Conservation (phyloP, 30 jellyfish, hydroid and myxozoan genomes). For the Hydra vulgaris region DNA sequence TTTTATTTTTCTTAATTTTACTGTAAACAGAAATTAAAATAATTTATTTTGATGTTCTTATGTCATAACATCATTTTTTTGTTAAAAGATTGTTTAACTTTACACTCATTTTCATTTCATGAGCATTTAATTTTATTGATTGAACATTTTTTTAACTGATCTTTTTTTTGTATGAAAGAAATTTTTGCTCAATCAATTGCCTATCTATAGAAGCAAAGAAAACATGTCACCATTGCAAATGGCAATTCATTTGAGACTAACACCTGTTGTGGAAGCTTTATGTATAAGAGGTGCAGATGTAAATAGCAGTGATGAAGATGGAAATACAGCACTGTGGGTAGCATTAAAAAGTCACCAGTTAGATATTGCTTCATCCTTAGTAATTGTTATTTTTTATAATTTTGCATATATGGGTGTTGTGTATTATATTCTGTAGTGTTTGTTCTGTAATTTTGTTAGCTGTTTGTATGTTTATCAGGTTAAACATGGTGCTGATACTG, state of each 20-base stretch:
- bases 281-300: slow-evolving; percentile 85
- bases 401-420: too few relatives aligned
- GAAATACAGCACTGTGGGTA: slow-evolving; percentile 76
- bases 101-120: too few relatives aligned
- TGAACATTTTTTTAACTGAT: not conserved
- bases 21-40: too few relatives aligned
- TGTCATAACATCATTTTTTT: too few relatives aligned
- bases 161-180: too few relatives aligned
- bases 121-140: too few relatives aligned
- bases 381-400: slow-evolving; percentile 4
- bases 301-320: slow-evolving; percentile 57
- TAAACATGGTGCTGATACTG: slow-evolving; percentile 74
- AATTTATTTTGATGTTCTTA: too few relatives aligned
- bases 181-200: not conserved
- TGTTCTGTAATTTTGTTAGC: not conserved
- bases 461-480: slow-evolving; percentile 33
- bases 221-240: slow-evolving; percentile 70
- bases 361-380: slow-evolving; percentile 66
- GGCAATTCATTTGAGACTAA: slow-evolving; percentile 66
- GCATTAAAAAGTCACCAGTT: slow-evolving; percentile 68
- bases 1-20: too few relatives aligned
- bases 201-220: slow-evolving; percentile 42
- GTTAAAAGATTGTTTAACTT: too few relatives aligned
- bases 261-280: slow-evolving; percentile 69
- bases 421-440: too few relatives aligned